A percentile compares a stretch with the other conserved stretches of the same genome.
These are phyloP conservation scores for Melipona quadrifasciata DNA, from an alignment of 1,140 invertebrate genomes.

Conservation along the genomic window DNA sequence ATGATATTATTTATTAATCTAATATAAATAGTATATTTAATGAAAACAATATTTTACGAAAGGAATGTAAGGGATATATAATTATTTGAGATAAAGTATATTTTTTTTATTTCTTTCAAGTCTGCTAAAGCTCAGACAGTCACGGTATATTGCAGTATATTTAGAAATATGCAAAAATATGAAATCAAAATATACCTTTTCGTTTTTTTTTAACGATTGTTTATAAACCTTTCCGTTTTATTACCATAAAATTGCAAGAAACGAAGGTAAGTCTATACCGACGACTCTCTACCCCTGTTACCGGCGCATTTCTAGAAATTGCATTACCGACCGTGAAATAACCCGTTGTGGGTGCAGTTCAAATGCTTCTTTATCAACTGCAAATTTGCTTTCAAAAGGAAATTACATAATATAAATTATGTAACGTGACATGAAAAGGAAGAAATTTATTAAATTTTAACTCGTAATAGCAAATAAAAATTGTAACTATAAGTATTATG, in stretches of 20 bases:
- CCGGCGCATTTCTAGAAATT: neutral
- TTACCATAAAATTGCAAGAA: slow-evolving; percentile 1
- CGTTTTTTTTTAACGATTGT: neutral
- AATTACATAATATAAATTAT: neutral
- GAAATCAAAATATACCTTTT: neutral
- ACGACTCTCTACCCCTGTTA: neutral
- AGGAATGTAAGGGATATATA: neutral
- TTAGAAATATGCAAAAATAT: neutral
- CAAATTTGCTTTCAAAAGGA: neutral
- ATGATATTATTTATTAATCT: neutral
- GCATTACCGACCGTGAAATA: slow-evolving; percentile 7
- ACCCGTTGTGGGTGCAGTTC: neutral
- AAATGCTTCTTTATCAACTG: slow-evolving; percentile 21
- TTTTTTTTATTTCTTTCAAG: too few species aligned
- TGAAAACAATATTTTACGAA: neutral
- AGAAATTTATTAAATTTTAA: neutral
- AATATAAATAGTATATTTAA: neutral
- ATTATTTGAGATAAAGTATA: neutral
- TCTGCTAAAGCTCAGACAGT: too few species aligned
- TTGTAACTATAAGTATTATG: too few species aligned
- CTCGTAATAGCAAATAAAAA: too few species aligned
- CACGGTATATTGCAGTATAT: neutral
- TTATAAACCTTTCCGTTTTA: slow-evolving; percentile 55
- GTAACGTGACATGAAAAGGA: too few species aligned
- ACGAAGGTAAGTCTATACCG: slow-evolving; percentile 47